Evolutionary conservation across 2,888 invertebrate genomes (phyloP), one percentile per base, ranked within the genome.

Genomic region (Zonitis immaculata): DNA sequence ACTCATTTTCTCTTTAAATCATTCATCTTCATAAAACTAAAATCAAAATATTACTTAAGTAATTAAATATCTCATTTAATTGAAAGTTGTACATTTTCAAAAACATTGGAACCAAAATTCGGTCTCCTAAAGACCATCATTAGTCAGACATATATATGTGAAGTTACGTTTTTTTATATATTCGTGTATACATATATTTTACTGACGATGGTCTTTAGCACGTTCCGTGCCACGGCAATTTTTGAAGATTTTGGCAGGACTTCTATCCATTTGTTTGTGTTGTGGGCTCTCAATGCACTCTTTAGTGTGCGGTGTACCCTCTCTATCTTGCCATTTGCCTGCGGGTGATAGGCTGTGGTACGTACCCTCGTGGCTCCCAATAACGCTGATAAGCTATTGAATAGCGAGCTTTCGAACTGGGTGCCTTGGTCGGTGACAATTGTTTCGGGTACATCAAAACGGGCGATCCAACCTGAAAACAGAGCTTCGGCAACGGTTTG

Each of bases 341-440:
- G 51, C 4, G 59, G 59, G 26, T 52, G 52, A 43, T 58, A 61
- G 1, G 59, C 49, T n/a, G 61, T 53, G 2, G 55, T 57, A 1
- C 55, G 52, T 6, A 46, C 16, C 12, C 51, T 48, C 6, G 9
- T 8, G n/a, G 48, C 27, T 0, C 49, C 44, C 9, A 26, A 5
- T 12, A 44, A 9, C 22, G 11, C 3, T 9, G 16, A 1, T 6
- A 44, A 26, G 5, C 14, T 44, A 9, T n/a, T 1, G 12, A 44
- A 44, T 2, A 44, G 26, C n/a, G 44, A 2, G 9, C 22, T 25
- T 26, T 44, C 44, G n/a, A 25, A 44, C 12, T 44, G 44, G n/a
- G 14, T 12, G 4, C 63, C 64, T 35, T 61, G 64, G 53, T 66
- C 65, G 0, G 66, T 61, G 7, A 62, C 65, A 5, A 65, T 50